phyloP scores from a whole-genome alignment of 2,113 vertebrate species.

The Peromyscus leucopus region DNA sequence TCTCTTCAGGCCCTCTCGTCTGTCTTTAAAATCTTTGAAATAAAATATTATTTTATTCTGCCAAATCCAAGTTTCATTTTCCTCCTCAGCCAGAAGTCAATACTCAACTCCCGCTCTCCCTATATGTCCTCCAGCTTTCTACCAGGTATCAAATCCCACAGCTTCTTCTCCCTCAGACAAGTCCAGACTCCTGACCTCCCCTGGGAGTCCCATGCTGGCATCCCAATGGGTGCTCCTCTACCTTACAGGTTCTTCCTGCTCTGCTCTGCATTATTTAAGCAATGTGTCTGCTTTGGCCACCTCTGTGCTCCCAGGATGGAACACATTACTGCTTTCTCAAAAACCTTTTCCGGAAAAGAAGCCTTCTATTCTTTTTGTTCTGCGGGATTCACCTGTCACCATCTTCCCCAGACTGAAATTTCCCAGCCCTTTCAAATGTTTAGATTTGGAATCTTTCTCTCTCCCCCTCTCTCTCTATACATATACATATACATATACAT shows the following conservation, averaged over 20 bases:
- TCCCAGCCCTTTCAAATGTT: not conserved
- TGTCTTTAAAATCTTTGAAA: not conserved
- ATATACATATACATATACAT: no score
- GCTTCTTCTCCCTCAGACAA: not conserved
- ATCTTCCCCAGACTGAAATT: not conserved
- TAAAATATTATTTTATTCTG: not conserved
- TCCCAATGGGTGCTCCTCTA: not conserved
- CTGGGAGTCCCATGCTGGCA: not conserved
- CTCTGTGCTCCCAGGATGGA: not conserved
- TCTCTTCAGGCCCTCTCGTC: not conserved
- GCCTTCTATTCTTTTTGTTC: not conserved
- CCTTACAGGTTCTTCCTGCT: not conserved
- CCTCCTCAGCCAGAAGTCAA: not conserved
- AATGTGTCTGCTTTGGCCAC: not conserved
- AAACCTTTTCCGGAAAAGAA: not conserved
- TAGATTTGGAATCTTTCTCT: not conserved
- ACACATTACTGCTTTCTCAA: not conserved
- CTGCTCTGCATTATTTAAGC: not conserved
- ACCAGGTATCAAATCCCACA: not conserved
- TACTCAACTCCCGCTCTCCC: not conserved
- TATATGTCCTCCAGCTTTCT: not conserved
- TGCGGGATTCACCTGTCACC: not conserved
- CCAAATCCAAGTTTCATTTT: slow-evolving; percentile 19
- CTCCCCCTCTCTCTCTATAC: not conserved
- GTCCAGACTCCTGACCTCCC: not conserved